Conservation (phyloP, 2,797 vertebrate genomes). For the Synanceia verrucosa region DNA sequence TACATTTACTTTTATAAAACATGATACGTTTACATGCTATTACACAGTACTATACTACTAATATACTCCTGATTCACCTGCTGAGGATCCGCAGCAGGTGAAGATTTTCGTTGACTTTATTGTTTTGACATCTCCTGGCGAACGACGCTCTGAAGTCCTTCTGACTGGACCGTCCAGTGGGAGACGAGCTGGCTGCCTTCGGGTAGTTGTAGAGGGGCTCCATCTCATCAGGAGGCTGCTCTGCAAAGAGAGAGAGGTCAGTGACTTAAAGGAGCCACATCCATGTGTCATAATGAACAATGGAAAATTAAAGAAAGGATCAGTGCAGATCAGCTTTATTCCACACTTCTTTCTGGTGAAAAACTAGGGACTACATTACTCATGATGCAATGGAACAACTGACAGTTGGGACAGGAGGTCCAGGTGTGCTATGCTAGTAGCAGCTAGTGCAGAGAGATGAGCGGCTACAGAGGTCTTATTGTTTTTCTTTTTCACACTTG, state of each 20-base stretch:
- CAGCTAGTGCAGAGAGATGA: neutral
- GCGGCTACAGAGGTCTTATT: too few relatives aligned
- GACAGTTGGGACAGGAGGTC: neutral
- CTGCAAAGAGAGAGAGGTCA: conserved; percentile 5
- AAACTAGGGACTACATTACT: neutral
- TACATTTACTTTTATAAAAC: too few relatives aligned
- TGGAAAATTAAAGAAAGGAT: too few relatives aligned
- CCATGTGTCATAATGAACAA: too few relatives aligned
- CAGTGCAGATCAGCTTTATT: too few relatives aligned
- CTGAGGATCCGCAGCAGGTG: conserved; percentile 88
- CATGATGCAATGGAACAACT: neutral
- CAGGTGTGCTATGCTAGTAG: neutral
- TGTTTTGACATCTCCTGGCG: conserved; percentile 86
- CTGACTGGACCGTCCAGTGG: neutral
- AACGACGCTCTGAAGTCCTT: conserved; percentile 70
- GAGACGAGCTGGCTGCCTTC: conserved; percentile 25
- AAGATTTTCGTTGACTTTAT: conserved; percentile 87
- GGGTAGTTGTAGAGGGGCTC: conserved; percentile 30
- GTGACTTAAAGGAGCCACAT: too few relatives aligned
- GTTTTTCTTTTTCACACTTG: too few relatives aligned
- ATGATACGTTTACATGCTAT: neutral
- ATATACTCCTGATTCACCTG: conserved; percentile 75
- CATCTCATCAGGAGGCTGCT: conserved; percentile 30
- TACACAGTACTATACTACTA: too few relatives aligned
- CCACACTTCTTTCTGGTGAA: too few relatives aligned